Percentiles rank a stretch among this genome's conserved stretches.
Conservation (phyloP, 1,140 invertebrate species). For the Episyrphus balteatus region DNA sequence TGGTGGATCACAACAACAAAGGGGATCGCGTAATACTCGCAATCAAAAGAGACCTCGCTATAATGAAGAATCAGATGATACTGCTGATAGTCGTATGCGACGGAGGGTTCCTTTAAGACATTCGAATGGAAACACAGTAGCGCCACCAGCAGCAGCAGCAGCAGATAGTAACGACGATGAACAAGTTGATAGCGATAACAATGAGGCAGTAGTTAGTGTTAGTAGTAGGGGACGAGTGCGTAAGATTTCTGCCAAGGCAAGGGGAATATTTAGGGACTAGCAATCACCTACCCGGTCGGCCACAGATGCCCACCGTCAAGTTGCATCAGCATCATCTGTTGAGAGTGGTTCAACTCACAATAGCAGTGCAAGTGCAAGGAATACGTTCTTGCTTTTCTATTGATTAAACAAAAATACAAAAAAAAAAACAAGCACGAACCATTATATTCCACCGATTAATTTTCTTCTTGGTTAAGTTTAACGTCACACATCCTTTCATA, state of each 20-base stretch:
- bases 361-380: no score
- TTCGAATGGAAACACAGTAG: not conserved
- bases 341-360: no score
- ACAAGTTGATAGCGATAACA: slow-evolving; percentile 29
- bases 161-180: slow-evolving; percentile 10
- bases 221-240: slow-evolving; percentile 76
- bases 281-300: no score
- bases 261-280: slow-evolving; percentile 51
- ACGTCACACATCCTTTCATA: no score
- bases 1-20: slow-evolving; percentile 4
- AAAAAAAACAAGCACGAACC: no score
- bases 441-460: no score
- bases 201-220: slow-evolving; percentile 46
- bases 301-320: no score
- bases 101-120: slow-evolving; percentile 13
- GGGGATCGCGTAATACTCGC: slow-evolving; percentile 25
- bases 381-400: no score
- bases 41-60: slow-evolving; percentile 45
- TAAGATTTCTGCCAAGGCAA: slow-evolving; percentile 66
- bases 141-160: slow-evolving; percentile 34
- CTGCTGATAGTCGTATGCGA: slow-evolving; percentile 12
- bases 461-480: no score
- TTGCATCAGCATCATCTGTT: no score
- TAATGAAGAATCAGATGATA: slow-evolving; percentile 50
- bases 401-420: no score